Evolutionary conservation across 2,888 invertebrate genomes (phyloP), one percentile per base, ranked within the genome.

Genomic region (Andrena hattorfiana): DNA sequence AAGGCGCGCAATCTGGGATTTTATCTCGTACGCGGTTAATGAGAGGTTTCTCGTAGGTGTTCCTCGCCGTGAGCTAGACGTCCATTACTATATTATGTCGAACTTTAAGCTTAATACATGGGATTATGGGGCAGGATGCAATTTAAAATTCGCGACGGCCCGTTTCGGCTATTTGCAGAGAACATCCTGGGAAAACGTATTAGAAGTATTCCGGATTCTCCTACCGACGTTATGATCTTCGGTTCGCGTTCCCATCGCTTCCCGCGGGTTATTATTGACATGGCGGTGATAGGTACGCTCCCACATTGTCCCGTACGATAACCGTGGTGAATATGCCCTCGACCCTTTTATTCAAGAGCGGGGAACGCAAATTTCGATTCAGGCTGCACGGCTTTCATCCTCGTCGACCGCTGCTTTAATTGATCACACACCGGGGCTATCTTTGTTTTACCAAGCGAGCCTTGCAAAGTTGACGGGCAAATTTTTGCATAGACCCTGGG

Each of bases 1-100:
- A 49, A 81, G 70, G 20, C 32, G 32, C 35, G 63, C 51, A 70
- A 72, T 73, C 54, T 62, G 51, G 69, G 66, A 73, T 83, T 83
- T 83, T 73, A 83, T 83, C 83, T 83, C 42, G 54, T 77, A 72
- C n/a, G 23, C 66, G 71, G 62, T 70, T 83, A 77, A 82, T 83
- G 77, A 77, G 51, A 54, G 77, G 83, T 67, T 83, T 73, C 83
- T 48, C 77, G 83, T 72, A 83, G 72, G 72, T 69, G 63, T 83
- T 71, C 83, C 63, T 26, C n/a, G 83, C 82, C 81, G 51, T 32
- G 63, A 68, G 82, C 56, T 69, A 71, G 64, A 66, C 66, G 54
- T 35, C 71, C 71, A 83, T 81, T 72, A 63, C 81, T 76, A 68
- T 76, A 83, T 83, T 83, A 83, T 59, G 66, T 76, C 63, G 82